Evolutionary conservation across 2,888 invertebrate species (phyloP).

Genomic region (Alviniconcha strummeri): DNA sequence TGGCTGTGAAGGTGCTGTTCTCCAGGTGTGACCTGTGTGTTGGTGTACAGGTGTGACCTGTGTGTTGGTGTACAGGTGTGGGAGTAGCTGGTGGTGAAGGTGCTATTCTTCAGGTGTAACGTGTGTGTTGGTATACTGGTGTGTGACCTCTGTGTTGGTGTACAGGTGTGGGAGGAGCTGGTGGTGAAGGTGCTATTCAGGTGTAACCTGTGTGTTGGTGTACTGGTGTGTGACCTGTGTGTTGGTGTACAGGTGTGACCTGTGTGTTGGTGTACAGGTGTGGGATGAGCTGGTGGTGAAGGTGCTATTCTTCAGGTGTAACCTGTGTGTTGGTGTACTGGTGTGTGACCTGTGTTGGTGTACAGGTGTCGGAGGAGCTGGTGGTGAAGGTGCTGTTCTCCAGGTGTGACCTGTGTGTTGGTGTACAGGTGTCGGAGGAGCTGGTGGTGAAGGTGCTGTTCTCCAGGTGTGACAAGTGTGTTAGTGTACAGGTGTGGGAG

Average conservation of each 20-base stretch:
- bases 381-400: slow-evolving; percentile 81
- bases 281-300: slow-evolving; percentile 79
- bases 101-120: neutral
- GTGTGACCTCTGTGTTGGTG: neutral
- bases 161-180: slow-evolving; percentile 79
- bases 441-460: slow-evolving; percentile 81
- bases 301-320: no score
- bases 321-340: neutral
- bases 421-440: slow-evolving; percentile 80
- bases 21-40: neutral
- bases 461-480: neutral
- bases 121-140: no score
- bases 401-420: neutral
- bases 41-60: no score
- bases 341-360: no score
- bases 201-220: neutral
- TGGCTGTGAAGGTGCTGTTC: slow-evolving; percentile 83
- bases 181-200: slow-evolving; percentile 78
- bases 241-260: no score
- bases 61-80: slow-evolving; percentile 79
- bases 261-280: slow-evolving; percentile 78
- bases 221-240: slow-evolving; percentile 89
- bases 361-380: slow-evolving; percentile 81
- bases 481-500: slow-evolving; percentile 79
- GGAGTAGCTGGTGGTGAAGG: slow-evolving; percentile 78